Percentiles rank a stretch among this genome's conserved stretches.
These are phyloP conservation scores for Phyllotreta striolata DNA, from an alignment of 2,888 invertebrate genomes.

Conservation along the genomic window DNA sequence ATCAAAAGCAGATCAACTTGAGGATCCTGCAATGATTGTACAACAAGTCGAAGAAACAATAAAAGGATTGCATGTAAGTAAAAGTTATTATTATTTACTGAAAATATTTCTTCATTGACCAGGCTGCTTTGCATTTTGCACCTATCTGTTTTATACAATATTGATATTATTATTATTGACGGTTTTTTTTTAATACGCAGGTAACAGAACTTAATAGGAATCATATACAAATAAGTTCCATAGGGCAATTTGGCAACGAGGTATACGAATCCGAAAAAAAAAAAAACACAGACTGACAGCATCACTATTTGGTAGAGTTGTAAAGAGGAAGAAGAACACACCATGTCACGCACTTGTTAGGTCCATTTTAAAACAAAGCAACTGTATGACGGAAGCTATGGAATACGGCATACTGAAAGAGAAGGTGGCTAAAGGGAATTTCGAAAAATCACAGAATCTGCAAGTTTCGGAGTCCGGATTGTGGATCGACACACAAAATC, in stretches of 20 bases:
- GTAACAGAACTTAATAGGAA: slow-evolving; percentile 6
- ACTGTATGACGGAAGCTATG: slow-evolving; percentile 32
- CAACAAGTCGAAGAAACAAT: too few species aligned
- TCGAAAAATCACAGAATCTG: not conserved
- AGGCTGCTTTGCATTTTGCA: too few species aligned
- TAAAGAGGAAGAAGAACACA: slow-evolving; percentile 29
- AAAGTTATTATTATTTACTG: too few species aligned
- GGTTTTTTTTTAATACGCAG: too few species aligned
- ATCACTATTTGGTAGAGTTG: slow-evolving; percentile 35
- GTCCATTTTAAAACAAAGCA: slow-evolving; percentile 1
- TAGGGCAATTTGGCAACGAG: slow-evolving; percentile 32
- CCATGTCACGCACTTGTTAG: slow-evolving; percentile 31
- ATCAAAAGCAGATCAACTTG: too few species aligned
- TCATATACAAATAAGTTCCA: slow-evolving; percentile 13
- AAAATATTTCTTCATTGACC: too few species aligned
- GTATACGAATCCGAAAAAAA: slow-evolving; percentile 25
- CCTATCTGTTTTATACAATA: too few species aligned
- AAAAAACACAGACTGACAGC: slow-evolving; percentile 33
- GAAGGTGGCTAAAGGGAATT: slow-evolving; percentile 18
- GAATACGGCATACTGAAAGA: slow-evolving; percentile 37
- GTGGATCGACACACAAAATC: slow-evolving; percentile 10
- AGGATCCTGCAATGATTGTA: too few species aligned
- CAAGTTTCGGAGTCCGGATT: slow-evolving; percentile 11
- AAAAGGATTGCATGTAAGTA: too few species aligned
- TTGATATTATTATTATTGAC: too few species aligned